Percentiles rank a stretch among this genome's conserved stretches.
phyloP scores from a whole-genome alignment of 2,113 vertebrate species.

The Zosterops pallidus region DNA sequence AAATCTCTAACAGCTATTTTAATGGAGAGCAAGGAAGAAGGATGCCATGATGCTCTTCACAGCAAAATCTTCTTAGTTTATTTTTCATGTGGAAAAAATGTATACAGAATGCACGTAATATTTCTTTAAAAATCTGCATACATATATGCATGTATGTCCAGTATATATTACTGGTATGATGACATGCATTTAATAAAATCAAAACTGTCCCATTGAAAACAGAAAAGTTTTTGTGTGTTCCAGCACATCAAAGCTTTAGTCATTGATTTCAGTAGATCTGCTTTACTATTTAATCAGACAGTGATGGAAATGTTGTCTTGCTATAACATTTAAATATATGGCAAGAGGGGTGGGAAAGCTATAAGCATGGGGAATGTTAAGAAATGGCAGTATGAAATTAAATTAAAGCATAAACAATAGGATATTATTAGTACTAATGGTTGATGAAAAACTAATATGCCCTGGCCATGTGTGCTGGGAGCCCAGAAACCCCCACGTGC shows the following conservation, averaged over 20 bases:
- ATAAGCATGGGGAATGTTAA: neutral
- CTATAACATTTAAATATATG: neutral
- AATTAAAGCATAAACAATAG: neutral
- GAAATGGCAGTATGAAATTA: neutral
- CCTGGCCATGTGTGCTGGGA: accelerated
- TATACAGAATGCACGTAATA: neutral
- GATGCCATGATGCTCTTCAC: neutral
- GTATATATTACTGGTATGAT: neutral
- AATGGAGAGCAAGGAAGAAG: neutral
- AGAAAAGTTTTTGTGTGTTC: neutral
- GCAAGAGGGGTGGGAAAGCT: neutral
- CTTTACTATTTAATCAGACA: neutral
- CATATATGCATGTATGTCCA: neutral
- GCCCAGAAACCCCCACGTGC: neutral
- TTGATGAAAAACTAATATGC: neutral
- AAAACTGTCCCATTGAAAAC: neutral
- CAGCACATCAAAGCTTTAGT: neutral
- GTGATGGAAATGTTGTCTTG: neutral
- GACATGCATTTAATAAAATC: neutral
- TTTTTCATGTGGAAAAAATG: neutral
- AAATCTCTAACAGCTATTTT: neutral
- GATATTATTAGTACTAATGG: neutral
- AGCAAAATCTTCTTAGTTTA: neutral
- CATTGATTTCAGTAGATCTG: neutral
- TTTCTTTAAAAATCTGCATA: neutral